Evolutionary conservation across 37 sponge, comb jelly and placozoan genomes (phyloP).

Genomic region (Halichondria panicea): DNA sequence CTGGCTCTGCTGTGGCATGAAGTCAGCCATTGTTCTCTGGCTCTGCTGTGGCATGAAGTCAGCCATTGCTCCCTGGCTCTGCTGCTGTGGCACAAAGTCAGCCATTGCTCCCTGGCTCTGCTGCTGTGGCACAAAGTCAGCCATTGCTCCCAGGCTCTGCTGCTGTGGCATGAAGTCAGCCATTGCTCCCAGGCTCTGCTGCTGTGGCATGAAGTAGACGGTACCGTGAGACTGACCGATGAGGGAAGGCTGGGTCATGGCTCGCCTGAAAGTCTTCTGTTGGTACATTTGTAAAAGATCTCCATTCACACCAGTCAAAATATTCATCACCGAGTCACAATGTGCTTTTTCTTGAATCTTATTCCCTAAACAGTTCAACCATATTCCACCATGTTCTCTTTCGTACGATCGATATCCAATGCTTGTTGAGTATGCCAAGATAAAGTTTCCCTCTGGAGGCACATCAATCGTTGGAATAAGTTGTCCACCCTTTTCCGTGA

Average conservation of each 20-base stretch:
- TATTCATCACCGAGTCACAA: neutral
- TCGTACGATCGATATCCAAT: constrained; percentile 19
- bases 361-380: constrained; percentile 25
- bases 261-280: neutral
- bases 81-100: too few relatives aligned
- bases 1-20: too few relatives aligned
- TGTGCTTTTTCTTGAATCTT: neutral
- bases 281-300: constrained; percentile 1
- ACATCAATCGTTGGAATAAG: neutral
- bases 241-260: constrained; percentile 1
- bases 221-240: neutral
- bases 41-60: too few relatives aligned
- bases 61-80: too few relatives aligned
- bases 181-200: too few relatives aligned
- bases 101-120: too few relatives aligned
- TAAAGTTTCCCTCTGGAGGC: constrained; percentile 26
- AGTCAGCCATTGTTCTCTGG: too few relatives aligned
- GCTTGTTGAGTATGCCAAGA: constrained; percentile 34
- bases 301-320: constrained; percentile 19
- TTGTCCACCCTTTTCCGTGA: neutral
- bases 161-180: too few relatives aligned
- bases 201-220: constrained; percentile 11
- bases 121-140: too few relatives aligned
- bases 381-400: constrained; percentile 20
- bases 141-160: too few relatives aligned